These are phyloP conservation scores for Notothenia rossii DNA, from an alignment of 2,113 vertebrate species.

Conservation along the genomic window DNA sequence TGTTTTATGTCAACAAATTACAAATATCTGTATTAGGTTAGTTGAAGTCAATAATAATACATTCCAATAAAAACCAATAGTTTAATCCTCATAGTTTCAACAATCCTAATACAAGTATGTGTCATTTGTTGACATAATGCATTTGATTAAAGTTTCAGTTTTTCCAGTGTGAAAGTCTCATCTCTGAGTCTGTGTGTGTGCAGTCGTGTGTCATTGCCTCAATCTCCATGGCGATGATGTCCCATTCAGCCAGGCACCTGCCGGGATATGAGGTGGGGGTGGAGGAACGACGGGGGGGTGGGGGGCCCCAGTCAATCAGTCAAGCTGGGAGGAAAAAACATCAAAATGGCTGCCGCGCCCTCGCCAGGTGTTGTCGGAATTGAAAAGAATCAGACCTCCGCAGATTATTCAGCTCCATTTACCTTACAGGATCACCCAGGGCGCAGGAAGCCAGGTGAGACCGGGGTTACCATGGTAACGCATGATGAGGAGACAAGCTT, in stretches of 20 bases:
- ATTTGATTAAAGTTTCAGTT: too few relatives aligned
- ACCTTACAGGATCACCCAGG: constrained; percentile 64
- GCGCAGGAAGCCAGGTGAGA: constrained; percentile 48
- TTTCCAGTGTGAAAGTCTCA: constrained; percentile 36
- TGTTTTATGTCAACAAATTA: too few relatives aligned
- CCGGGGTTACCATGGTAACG: constrained; percentile 59
- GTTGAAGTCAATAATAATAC: too few relatives aligned
- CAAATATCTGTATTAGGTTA: too few relatives aligned
- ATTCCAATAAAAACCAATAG: too few relatives aligned
- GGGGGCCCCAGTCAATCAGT: constrained; percentile 45
- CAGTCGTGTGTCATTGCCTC: constrained; percentile 39
- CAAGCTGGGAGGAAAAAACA: constrained; percentile 17
- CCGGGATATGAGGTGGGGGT: constrained; percentile 61
- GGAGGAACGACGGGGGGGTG: background rate
- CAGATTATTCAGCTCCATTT: constrained; percentile 79
- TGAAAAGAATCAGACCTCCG: constrained; percentile 63
- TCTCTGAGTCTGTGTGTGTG: constrained; percentile 32
- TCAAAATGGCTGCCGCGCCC: constrained; percentile 42
- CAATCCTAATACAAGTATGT: too few relatives aligned
- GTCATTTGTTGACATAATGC: too few relatives aligned
- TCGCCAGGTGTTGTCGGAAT: constrained; percentile 58
- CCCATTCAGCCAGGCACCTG: constrained; percentile 69
- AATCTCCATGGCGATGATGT: constrained; percentile 68
- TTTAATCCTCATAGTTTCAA: too few relatives aligned
- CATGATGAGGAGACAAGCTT: constrained; percentile 1